A percentile compares a stretch with the other conserved stretches of the same genome.
These are phyloP conservation scores for Umimayanthus chanpuru DNA, from an alignment of 92 coral and sea anemone species.

Conservation along the genomic window DNA sequence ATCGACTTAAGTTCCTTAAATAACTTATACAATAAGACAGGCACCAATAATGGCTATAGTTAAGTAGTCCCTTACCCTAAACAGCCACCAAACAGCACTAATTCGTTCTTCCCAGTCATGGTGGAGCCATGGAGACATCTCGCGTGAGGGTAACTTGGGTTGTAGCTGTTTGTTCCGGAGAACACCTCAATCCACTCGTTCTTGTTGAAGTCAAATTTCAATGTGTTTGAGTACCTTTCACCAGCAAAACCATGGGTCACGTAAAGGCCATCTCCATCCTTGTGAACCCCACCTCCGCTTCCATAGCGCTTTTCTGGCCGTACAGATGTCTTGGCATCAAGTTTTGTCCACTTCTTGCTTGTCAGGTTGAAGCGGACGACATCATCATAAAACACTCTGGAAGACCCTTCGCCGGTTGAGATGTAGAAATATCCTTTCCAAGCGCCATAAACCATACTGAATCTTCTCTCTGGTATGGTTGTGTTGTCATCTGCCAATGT, in stretches of 20 bases:
- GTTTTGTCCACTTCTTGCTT: conserved; percentile 57
- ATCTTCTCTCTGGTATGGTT: conserved; percentile 70
- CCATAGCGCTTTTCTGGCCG: conserved; percentile 87
- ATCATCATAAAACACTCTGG: conserved; percentile 69
- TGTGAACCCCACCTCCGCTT: conserved; percentile 80
- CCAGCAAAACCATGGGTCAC: conserved; percentile 88
- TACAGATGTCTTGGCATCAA: conserved; percentile 57
- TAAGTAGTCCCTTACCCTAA: conserved; percentile 72
- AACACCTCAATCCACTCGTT: conserved; percentile 82
- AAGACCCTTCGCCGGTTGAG: conserved; percentile 75
- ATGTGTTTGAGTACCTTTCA: conserved; percentile 83
- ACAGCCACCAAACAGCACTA: conserved; percentile 96
- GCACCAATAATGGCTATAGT: too few species aligned
- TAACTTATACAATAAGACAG: too few species aligned
- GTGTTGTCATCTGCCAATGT: conserved; percentile 32
- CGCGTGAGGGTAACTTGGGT: conserved; percentile 89
- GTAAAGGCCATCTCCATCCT: conserved; percentile 73
- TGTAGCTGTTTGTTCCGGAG: conserved; percentile 83
- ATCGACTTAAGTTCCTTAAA: background rate
- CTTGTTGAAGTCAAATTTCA: conserved; percentile 69
- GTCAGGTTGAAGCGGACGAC: conserved; percentile 62
- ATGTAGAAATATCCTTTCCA: conserved; percentile 64
- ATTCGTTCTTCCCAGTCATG: conserved; percentile 74
- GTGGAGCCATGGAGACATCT: conserved; percentile 85
- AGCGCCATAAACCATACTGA: conserved; percentile 90